Evolutionary conservation across 2,888 invertebrate species (phyloP), one percentile per base, ranked within the genome.

Genomic region (Dicycla oo): DNA sequence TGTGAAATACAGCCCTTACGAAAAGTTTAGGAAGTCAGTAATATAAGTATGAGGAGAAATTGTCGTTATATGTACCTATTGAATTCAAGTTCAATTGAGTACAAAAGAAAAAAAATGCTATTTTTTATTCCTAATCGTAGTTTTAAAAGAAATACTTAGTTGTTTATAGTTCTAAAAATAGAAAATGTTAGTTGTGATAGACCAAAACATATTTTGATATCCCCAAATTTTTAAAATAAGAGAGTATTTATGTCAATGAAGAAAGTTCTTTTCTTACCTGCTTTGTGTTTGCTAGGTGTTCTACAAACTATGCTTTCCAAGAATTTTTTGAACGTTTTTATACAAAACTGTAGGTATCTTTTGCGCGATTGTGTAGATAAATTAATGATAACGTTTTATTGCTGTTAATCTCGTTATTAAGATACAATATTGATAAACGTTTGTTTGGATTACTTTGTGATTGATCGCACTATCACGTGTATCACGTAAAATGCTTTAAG

Each of bases 281-380:
- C 62, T 80, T 72, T 70, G 40, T 81, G 80, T 80, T 81, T 83
- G 80, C 30, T 49, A 69, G 80, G 26, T 81, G 47, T 18, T 80
- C 57, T 64, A 75, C 80, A 81, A 81, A 81, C 80, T 80, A 83
- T 83, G 69, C 34, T 65, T 47, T 49, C 11, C 2, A 1, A 61
- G 0, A 23, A n/a, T 26, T 57, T 38, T 7, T 1, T 13, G 0
- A 40, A 11, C 11, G 67, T 80, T 69, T 81, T 62, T 81, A 81
- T 81, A 81, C 72, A 56, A 68, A 80, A 49, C 23, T 61, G 60
- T 81, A n/a, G n/a, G n/a, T n/a, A 80, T 83, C 69, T 64, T 34
- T 60, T 13, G 3, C 3, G 43, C 30, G 34, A 34, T 30, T 53
- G 6, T 26, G 15, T 49, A 11, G 58, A 65, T 65, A 72, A 20